Evolutionary conservation across 30 jellyfish, hydroid and myxozoan genomes (phyloP), one percentile per base, ranked within the genome.

Genomic region (Aurelia sp.): DNA sequence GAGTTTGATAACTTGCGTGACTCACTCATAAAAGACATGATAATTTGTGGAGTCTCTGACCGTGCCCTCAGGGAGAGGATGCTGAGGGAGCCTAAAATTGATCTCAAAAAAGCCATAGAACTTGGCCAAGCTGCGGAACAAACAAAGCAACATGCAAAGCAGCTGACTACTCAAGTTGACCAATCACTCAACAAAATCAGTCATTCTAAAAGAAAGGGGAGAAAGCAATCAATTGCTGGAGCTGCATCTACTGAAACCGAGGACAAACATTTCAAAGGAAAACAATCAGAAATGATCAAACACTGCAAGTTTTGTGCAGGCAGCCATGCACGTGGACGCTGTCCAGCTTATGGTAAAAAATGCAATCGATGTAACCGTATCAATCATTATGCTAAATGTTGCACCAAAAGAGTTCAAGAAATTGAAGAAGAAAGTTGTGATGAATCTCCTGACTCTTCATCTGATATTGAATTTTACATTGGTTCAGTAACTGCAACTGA

Each of bases 291-390:
- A 67, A 55, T 72, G 51, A 72, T 72, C 53, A 72, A 40, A 58
- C 62, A 62, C 3, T 85, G 94, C 41, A 73, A 76, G 68, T 87
- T 87, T 53, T 87, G 96, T 64, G 91, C 87, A 68, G 96, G 96
- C 80, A 76, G 86, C 33, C 33, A 27, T 63, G 17, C 91, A 8
- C 90, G 90, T 13, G 93, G 93, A 52, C 76, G 38, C 33, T 75
- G 89, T 63, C 89, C 89, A 35, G 89, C 80, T 51, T 63, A 78
- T 78, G 84, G 84, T 10, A 13, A 80, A 67, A 21, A 63, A 41
- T 80, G 91, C 84, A 80, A 50, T 47, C 16, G 40, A 13, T 80
- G 85, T 47, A 70, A 63, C 73, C 72, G 65, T n/a, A 61, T 11
- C 24, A 78, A 78, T 61, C 89, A 78, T 35, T 78, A 40, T 63